Evolutionary conservation across 2,888 invertebrate species (phyloP), one percentile per base, ranked within the genome.

Genomic region (Acrocyrtus sp.): DNA sequence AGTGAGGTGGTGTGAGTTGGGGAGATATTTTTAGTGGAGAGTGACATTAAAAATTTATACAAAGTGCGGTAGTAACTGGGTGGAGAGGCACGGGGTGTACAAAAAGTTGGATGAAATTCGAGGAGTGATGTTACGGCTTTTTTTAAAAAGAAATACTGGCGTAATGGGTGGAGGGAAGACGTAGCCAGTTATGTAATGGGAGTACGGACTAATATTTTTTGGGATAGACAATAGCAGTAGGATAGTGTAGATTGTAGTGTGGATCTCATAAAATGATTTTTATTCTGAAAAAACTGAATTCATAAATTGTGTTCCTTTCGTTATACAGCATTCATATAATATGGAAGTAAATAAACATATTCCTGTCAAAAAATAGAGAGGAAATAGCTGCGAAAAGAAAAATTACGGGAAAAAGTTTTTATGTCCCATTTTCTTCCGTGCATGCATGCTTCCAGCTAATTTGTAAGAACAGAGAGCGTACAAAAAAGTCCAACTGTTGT

Each of bases 391-490:
- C 5, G 34, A 8, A 12, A 34, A 34, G 39, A 17, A 39, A 8
- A 39, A 56, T 53, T 53, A 17, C 29, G 12, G 15, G 2, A 41
- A 53, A 29, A 27, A 53, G n/a, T 43, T 48, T 48, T 17, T 48
- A 5, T 48, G 48, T 48, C 21, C 21, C 19, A 48, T 48, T 48
- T 48, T 19, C 17, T 6, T 39, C 43, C n/a, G 22, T 22, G 12
- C 24, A 24, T 69, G 69, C 69, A 69, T 69, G 69, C 62, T 24
- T 48, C 43, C 41, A 56, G 54, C 62, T 62, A 69, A 69, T 69
- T 69, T 69, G 69, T 69, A 62, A 39, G 34, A 34, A 34, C 58
- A 61, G 39, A 54, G 12, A 34, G 12, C 34, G 34, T 27, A 26
- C 45, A 50, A 50, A 50, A 17, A 39, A 56, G 53, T 53, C 15